phyloP scores from a whole-genome alignment of 1,140 invertebrate species.

The Stratiolaelaps scimitus region DNA sequence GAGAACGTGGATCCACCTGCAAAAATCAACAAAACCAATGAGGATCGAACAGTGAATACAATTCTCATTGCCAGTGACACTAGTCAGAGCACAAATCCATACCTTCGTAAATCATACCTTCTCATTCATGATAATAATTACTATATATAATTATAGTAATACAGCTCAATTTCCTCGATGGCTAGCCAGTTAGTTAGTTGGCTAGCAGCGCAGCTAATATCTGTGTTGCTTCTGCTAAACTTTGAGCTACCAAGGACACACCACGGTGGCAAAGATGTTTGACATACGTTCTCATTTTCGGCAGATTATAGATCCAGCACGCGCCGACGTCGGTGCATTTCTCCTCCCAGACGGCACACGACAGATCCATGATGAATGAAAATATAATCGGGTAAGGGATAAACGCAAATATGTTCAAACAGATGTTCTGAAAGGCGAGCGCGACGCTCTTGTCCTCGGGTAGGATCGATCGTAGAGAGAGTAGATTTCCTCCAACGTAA shows the following conservation, averaged over 20 bases:
- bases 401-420: slow-evolving; percentile 34
- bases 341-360: slow-evolving; percentile 40
- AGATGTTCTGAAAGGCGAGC: neutral
- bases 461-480: neutral
- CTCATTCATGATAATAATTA: too few species aligned
- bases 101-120: too few species aligned
- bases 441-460: slow-evolving; percentile 13
- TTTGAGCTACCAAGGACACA: neutral
- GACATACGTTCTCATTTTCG: slow-evolving; percentile 37
- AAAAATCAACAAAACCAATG: neutral
- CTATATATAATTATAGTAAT: too few species aligned
- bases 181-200: too few species aligned
- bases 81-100: too few species aligned
- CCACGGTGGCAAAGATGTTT: slow-evolving; percentile 34
- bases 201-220: too few species aligned
- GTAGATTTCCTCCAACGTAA: slow-evolving; percentile 20
- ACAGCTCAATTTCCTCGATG: too few species aligned
- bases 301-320: slow-evolving; percentile 40
- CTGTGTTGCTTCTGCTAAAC: too few species aligned
- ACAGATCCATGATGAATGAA: slow-evolving; percentile 38
- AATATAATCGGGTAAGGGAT: slow-evolving; percentile 42
- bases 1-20: slow-evolving; percentile 4
- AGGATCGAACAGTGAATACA: neutral
- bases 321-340: slow-evolving; percentile 38
- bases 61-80: too few species aligned